Base-by-base conservation (phyloP, 2,888 invertebrate species). In the Octodonta nipae region DNA sequence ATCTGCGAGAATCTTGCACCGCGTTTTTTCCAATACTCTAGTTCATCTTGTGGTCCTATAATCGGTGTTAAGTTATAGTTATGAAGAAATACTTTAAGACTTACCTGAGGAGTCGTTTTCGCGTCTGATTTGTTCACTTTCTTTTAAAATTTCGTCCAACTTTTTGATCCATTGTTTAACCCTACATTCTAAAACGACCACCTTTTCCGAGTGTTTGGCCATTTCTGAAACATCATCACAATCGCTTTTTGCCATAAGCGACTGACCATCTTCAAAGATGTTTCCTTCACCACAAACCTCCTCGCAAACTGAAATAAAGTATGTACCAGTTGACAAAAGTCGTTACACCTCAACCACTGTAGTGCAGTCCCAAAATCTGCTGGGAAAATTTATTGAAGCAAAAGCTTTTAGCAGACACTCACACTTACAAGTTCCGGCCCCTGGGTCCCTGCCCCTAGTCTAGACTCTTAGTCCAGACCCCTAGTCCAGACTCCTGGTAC, bases 21-120 rank as follows among this genome's bases (percentile, higher is more conserved):
- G 16, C 93, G 69, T 50, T 85, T 83, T 63, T 93, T 93, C 93
- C 93, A 95, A 60, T 93, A 93, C 50, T 88, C 87, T 22, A 95
- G 66, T 56, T 95, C 95, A 52, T 93, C 91, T 54, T 91, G 86
- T 0, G 93, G 93, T 0, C 92, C 91, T 48, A 64, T 64, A 35
- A 43, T 16, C n/a, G 15, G n/a, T n/a, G n/a, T n/a, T n/a, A n/a
- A n/a, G n/a, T n/a, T n/a, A n/a, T n/a, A n/a, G n/a, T n/a, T n/a
- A n/a, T n/a, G n/a, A n/a, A n/a, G n/a, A n/a, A n/a, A n/a, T n/a
- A n/a, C n/a, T n/a, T n/a, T n/a, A n/a, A n/a, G n/a, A 25, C 30
- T 30, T 43, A 58, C 58, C 63, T 32, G 82, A 83, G 3, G 82
- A 80, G 57, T 93, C 91, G 37, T 87, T 87, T 57, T 93, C 93